A percentile compares a stretch with the other conserved stretches of the same genome.
Conservation (phyloP, 2,888 invertebrate genomes). For the Gastrophysa polygoni region DNA sequence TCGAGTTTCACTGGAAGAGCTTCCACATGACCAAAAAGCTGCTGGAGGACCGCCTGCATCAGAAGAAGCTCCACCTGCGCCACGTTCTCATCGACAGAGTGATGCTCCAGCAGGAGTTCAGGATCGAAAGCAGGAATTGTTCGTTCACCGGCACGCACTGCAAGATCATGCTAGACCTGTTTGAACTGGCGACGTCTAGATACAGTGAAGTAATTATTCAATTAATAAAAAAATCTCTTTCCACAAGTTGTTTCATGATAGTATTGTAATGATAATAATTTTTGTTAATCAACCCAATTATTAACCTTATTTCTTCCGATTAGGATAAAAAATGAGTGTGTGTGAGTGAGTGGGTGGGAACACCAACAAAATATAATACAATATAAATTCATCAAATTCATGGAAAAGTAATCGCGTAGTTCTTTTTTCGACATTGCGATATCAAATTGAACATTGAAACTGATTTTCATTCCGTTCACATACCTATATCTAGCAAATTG, state of each 20-base stretch:
- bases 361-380: too few species aligned
- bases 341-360: too few species aligned
- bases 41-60: constrained; percentile 68
- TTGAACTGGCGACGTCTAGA: constrained; percentile 68
- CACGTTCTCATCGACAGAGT: constrained; percentile 70
- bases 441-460: too few species aligned
- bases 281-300: too few species aligned
- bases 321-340: background rate
- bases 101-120: constrained; percentile 68
- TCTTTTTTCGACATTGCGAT: too few species aligned
- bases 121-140: constrained; percentile 57
- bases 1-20: constrained; percentile 71
- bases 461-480: too few species aligned
- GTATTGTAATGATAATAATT: background rate
- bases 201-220: constrained; percentile 66
- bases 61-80: constrained; percentile 66
- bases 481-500: too few species aligned
- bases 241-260: background rate
- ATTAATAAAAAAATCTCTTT: constrained; percentile 29
- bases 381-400: too few species aligned
- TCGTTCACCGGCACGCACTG: constrained; percentile 67
- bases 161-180: constrained; percentile 66
- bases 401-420: too few species aligned
- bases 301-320: too few species aligned
- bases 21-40: constrained; percentile 68